phyloP scores from a whole-genome alignment of 2,113 vertebrate genomes.

The Girardinichthys multiradiatus region DNA sequence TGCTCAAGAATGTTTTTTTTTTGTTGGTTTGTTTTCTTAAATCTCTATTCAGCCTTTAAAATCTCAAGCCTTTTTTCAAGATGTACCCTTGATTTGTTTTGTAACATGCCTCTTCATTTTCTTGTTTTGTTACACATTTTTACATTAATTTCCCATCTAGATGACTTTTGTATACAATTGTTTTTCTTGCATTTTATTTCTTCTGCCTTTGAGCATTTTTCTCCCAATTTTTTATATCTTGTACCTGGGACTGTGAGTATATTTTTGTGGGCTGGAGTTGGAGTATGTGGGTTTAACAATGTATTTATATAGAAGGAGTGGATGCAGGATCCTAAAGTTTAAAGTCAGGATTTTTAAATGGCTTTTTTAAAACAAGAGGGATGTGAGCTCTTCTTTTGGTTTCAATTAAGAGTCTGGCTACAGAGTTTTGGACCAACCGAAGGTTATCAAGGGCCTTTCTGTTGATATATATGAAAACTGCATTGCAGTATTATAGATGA shows the following conservation, averaged over 20 bases:
- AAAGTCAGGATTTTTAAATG: no score
- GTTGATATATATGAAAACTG: neutral
- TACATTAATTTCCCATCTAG: neutral
- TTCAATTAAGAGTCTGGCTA: neutral
- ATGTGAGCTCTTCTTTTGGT: neutral
- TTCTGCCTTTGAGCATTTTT: neutral
- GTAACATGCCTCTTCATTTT: no score
- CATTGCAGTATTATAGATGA: neutral
- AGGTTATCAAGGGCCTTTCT: neutral
- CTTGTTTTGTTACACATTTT: no score
- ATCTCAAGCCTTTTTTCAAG: neutral
- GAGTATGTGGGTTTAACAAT: neutral
- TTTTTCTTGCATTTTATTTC: neutral
- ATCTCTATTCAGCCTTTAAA: neutral
- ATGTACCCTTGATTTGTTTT: neutral
- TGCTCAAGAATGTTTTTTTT: constrained; percentile 26
- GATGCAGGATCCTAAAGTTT: neutral
- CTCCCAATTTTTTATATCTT: neutral
- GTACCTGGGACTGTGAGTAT: neutral
- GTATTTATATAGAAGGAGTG: neutral
- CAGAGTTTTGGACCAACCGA: neutral
- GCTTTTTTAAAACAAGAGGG: no score
- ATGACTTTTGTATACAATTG: neutral
- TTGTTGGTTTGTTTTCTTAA: neutral
- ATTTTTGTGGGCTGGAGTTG: neutral